Evolutionary conservation across 2,113 vertebrate species (phyloP).

Genomic region (Pica pica): DNA sequence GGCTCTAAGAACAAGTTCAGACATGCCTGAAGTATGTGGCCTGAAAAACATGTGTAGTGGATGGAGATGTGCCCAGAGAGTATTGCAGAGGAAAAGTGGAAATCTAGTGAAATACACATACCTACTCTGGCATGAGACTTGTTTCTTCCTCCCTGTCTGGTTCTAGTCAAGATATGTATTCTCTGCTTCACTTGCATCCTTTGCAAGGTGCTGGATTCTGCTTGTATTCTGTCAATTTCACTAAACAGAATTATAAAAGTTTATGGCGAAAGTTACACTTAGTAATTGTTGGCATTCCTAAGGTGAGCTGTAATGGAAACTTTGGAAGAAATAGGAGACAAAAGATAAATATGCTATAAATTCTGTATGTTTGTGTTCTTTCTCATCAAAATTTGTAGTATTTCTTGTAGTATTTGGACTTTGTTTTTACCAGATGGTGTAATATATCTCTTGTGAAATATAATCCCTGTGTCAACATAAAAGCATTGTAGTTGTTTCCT

Average conservation of each 20-base stretch:
- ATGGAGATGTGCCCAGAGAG: not conserved
- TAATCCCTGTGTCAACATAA: not conserved
- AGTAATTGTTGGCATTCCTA: not conserved
- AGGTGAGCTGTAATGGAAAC: not conserved
- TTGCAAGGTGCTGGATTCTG: not conserved
- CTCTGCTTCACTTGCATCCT: not conserved
- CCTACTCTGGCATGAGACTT: not conserved
- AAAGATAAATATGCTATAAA: not conserved
- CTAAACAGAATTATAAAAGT: not conserved
- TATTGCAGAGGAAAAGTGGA: not conserved
- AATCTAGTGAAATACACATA: not conserved
- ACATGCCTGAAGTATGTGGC: conserved; percentile 19
- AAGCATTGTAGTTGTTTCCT: not conserved
- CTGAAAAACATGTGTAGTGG: not conserved
- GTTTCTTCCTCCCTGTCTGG: not conserved
- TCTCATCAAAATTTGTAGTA: not conserved
- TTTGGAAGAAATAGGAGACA: not conserved
- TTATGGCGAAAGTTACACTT: not conserved
- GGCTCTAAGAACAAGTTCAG: conserved; percentile 10
- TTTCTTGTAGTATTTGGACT: not conserved
- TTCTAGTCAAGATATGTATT: not conserved
- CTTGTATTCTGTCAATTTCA: not conserved
- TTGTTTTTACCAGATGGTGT: not conserved
- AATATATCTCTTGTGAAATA: not conserved
- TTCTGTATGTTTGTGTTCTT: not conserved